Evolutionary conservation across 2,797 vertebrate species (phyloP).

Genomic region (Salmo trutta): DNA sequence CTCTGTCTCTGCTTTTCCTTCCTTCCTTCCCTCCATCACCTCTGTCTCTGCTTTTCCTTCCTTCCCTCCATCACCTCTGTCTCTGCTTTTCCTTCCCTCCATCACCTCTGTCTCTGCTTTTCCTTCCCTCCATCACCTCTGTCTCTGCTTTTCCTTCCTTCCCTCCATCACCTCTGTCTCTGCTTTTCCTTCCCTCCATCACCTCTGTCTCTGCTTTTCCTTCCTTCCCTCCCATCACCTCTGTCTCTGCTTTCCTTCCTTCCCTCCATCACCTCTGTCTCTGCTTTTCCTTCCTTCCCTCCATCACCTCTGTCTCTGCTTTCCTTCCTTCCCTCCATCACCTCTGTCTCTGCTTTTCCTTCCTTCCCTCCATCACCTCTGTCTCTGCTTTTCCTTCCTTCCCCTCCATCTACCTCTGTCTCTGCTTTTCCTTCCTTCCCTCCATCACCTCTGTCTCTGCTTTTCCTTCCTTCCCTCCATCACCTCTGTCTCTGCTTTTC

Average conservation of each 20-base stretch:
- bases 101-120: neutral
- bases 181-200: conserved; percentile 6
- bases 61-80: conserved; percentile 9
- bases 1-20: conserved; percentile 3
- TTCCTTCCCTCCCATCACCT: neutral
- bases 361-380: neutral
- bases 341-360: neutral
- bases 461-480: no score
- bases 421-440: no score
- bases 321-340: no score
- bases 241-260: conserved; percentile 11
- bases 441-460: no score
- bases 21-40: neutral
- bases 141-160: conserved; percentile 15
- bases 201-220: neutral
- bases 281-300: no score
- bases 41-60: conserved; percentile 18
- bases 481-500: no score
- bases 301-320: neutral
- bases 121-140: neutral
- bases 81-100: conserved; percentile 16
- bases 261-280: no score
- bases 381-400: conserved; percentile 7
- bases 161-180: conserved; percentile 15
- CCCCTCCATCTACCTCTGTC: neutral